Conservation (phyloP, 2,888 invertebrate species). For the Acronicta psi region DNA sequence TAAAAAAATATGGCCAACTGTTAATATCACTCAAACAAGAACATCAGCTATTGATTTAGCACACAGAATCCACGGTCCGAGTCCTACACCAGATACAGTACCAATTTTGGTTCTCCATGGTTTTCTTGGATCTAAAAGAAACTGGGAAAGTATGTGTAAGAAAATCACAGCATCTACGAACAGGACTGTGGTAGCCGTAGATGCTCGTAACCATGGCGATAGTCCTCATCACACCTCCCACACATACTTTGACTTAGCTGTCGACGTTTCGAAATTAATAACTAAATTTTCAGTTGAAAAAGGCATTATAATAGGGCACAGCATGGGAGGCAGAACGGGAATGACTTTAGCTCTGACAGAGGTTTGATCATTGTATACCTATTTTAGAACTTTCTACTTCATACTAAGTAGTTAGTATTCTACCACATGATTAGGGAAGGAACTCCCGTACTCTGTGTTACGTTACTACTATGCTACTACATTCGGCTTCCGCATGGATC, state of each 20-base stretch:
- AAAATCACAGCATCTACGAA: constrained; percentile 89
- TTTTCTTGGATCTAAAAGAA: constrained; percentile 95
- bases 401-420: too few relatives aligned
- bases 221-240: constrained; percentile 91
- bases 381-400: too few relatives aligned
- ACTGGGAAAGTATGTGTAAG: constrained; percentile 95
- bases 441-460: too few relatives aligned
- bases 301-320: constrained; percentile 94
- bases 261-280: constrained; percentile 33
- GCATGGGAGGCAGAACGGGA: constrained; percentile 97
- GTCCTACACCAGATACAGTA: constrained; percentile 12
- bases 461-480: too few relatives aligned
- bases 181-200: constrained; percentile 92
- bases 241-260: constrained; percentile 34
- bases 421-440: too few relatives aligned
- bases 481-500: too few relatives aligned
- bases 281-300: constrained; percentile 52
- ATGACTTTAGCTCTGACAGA: constrained; percentile 93
- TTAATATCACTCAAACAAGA: constrained; percentile 9
- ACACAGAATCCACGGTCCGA: constrained; percentile 40
- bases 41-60: constrained; percentile 25
- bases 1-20: constrained; percentile 8
- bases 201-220: constrained; percentile 97
- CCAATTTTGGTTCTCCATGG: constrained; percentile 93
- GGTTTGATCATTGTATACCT: constrained; percentile 53